These are phyloP conservation scores for Trissolcus basalis DNA, from an alignment of 1,140 invertebrate species.

Conservation along the genomic window DNA sequence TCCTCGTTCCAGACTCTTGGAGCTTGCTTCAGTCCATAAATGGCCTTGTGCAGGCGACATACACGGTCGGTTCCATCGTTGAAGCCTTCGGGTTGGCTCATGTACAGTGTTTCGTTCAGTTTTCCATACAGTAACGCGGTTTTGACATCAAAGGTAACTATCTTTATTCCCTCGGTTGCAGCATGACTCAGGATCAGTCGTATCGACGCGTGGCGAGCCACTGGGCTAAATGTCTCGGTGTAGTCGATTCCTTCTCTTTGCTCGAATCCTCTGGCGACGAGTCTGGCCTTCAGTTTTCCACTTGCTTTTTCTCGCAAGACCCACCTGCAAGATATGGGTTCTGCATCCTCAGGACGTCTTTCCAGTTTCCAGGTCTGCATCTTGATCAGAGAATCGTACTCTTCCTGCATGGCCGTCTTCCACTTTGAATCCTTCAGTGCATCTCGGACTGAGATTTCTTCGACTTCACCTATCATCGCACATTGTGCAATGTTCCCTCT, in stretches of 20 bases:
- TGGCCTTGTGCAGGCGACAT: not conserved
- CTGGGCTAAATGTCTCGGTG: no score
- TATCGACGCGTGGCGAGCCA: no score
- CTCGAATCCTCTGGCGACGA: no score
- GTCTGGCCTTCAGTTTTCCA: no score
- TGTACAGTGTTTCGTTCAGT: slow-evolving; percentile 23
- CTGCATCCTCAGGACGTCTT: slow-evolving; percentile 54
- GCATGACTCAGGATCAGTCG: no score
- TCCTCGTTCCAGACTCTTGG: slow-evolving; percentile 2
- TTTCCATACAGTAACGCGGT: slow-evolving; percentile 21
- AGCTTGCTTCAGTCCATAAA: not conserved
- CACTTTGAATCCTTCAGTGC: slow-evolving; percentile 5
- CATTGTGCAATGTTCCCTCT: no score
- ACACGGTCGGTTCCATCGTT: not conserved
- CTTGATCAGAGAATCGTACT: slow-evolving; percentile 63
- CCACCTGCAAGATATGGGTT: slow-evolving; percentile 63
- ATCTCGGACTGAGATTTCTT: slow-evolving; percentile 1
- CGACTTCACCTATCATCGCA: slow-evolving; percentile 6
- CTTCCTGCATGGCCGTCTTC: slow-evolving; percentile 55
- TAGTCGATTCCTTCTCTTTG: no score
- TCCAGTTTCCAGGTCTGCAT: slow-evolving; percentile 69
- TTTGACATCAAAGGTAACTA: slow-evolving; percentile 20
- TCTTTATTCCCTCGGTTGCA: no score
- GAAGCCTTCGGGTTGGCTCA: slow-evolving; percentile 9
- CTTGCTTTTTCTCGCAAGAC: slow-evolving; percentile 50